Conservation (phyloP, 1,140 invertebrate genomes). For the Himalopsyche phryganea region DNA sequence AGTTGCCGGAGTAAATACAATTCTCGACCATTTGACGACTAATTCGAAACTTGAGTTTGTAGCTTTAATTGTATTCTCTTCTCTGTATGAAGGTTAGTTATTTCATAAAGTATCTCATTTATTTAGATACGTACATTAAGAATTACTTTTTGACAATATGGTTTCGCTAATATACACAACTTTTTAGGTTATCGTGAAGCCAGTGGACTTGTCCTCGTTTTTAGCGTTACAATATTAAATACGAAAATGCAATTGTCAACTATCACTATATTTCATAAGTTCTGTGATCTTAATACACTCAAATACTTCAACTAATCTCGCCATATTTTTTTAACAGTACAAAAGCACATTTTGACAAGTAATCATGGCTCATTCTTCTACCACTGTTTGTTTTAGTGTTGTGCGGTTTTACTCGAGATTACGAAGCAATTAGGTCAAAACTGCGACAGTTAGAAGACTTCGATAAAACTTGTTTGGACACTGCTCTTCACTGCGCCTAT, state of each 20-base stretch:
- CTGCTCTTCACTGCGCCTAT: slow-evolving; percentile 70
- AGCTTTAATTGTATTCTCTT: slow-evolving; percentile 82
- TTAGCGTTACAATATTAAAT: not conserved
- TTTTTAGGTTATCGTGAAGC: not conserved
- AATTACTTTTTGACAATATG: no score
- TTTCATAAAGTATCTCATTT: not conserved
- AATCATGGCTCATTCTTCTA: no score
- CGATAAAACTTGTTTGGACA: slow-evolving; percentile 81
- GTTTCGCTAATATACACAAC: not conserved
- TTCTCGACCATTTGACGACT: slow-evolving; percentile 78
- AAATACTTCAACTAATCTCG: no score
- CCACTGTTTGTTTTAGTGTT: slow-evolving; percentile 54
- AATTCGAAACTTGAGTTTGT: slow-evolving; percentile 89
- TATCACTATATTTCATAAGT: no score
- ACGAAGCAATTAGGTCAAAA: slow-evolving; percentile 70
- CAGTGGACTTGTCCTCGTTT: not conserved
- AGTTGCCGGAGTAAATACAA: slow-evolving; percentile 75
- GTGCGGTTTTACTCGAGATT: slow-evolving; percentile 81
- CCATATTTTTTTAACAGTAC: no score
- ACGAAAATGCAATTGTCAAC: no score
- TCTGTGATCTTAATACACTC: no score
- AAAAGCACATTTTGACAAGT: no score
- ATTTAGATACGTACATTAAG: not conserved
- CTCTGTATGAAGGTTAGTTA: slow-evolving; percentile 61
- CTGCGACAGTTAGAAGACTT: slow-evolving; percentile 72